Conservation (phyloP, 2,113 vertebrate species). For the Cynoglossus semilaevis region DNA sequence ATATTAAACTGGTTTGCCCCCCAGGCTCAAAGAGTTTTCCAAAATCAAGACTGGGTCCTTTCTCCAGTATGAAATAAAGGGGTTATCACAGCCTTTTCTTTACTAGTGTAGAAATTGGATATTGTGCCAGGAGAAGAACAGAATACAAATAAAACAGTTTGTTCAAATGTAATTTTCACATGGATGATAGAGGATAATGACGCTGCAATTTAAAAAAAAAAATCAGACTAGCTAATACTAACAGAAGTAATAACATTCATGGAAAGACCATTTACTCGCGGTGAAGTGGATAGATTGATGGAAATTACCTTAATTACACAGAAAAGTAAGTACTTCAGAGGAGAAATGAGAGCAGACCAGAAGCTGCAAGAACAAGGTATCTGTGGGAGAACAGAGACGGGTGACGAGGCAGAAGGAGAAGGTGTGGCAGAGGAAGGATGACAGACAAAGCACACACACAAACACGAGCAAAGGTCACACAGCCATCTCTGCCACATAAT, state of each 20-base stretch:
- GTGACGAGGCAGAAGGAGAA: neutral
- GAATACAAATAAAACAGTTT: conserved; percentile 19
- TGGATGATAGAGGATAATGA: neutral
- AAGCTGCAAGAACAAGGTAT: conserved; percentile 2
- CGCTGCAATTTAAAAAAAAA: neutral
- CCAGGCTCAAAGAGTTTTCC: too few species aligned
- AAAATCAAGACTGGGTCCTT: too few species aligned
- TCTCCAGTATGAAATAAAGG: too few species aligned
- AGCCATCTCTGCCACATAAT: conserved; percentile 40
- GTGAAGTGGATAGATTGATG: neutral
- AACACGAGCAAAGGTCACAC: conserved; percentile 60
- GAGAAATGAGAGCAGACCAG: conserved; percentile 5
- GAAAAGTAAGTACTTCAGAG: conserved; percentile 16
- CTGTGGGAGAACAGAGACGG: conserved; percentile 3
- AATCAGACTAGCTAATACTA: neutral
- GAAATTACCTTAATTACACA: conserved; percentile 1
- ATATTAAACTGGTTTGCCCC: too few species aligned
- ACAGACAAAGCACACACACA: conserved; percentile 31
- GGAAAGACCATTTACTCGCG: neutral
- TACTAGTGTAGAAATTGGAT: too few species aligned
- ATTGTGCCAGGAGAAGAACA: conserved; percentile 3
- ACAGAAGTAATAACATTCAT: neutral
- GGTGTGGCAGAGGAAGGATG: conserved; percentile 13
- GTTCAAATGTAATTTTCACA: neutral
- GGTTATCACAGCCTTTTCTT: too few species aligned